Evolutionary conservation across 2,888 invertebrate genomes (phyloP), one percentile per base, ranked within the genome.

Genomic region (Pharmacophagus antenor): DNA sequence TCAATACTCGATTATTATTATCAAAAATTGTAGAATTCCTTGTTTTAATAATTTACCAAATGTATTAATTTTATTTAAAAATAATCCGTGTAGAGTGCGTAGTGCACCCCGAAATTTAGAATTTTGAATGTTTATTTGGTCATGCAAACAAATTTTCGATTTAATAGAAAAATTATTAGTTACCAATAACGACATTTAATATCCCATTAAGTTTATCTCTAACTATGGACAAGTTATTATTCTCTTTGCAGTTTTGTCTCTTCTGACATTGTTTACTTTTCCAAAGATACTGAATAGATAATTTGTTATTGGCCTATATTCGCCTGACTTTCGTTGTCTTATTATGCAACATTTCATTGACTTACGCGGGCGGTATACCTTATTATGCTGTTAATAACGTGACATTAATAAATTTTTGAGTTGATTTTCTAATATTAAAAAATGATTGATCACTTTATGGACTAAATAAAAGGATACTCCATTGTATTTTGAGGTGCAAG

Each of bases 401-500:
- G 55, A 56, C 21, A 52, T 61, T 61, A 61, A 61, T 61, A 56
- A 21, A 61, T 56, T 61, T 56, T 55, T 46, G 56, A 56, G 52
- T 47, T 52, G 42, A 52, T 61, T 54, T 63, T 49, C 61, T 62
- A 59, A 63, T 62, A 65, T 65, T 64, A 58, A 62, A 64, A 58
- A 65, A 62, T 61, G 65, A 64, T 56, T 61, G 50, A 62, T 63
- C 51, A 63, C 63, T 61, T 58, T 61, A 52, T 60, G 62, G 47
- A 64, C 51, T 60, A 46, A 57, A 62, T 54, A 64, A 63, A 63
- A 62, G 66, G 65, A 63, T 65, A 62, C 66, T 63, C 61, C 64
- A 63, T 58, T 69, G 68, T 63, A 65, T 65, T 70, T 65, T 61
- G 59, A 69, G 69, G 71, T 70, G 69, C 66, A 66, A 67, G 68